Base-by-base conservation (phyloP, 2,888 invertebrate species). In the Ophion costatus region DNA sequence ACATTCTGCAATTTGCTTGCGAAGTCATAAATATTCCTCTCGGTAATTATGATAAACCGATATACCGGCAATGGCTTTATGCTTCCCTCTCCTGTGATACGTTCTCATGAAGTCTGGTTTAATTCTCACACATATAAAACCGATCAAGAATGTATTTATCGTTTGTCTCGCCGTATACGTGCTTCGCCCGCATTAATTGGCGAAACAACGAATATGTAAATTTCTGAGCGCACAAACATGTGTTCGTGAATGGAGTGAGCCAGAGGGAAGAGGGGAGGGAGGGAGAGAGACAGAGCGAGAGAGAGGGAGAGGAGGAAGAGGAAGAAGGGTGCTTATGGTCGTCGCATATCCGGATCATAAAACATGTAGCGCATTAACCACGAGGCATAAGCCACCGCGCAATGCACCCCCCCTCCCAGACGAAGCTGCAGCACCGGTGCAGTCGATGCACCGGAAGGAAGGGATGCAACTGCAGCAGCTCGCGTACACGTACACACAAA, bases 321-420 rank as follows among this genome's bases (percentile, higher is more conserved):
- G 67, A 42, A 45, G 59, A 73, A 77, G 76, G 69, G 24, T 45
- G 74, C 77, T 76, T 71, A 80, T 61, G 80, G 80, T 85, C 84
- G 75, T 83, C 79, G 85, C 82, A 82, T 80, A 69, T 82, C 80
- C 87, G 85, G 83, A 85, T 86, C 87, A 85, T 87, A 87, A 87
- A 87, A 84, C 84, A 87, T 79, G 85, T 84, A 83, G 84, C 82
- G 83, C 87, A 87, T 88, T 87, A 88, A 85, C 84, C 81, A 73
- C 79, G 77, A 83, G 80, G 83, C 81, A 84, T 82, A 84, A 86
- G 85, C 82, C 84, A 82, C 80, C 84, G 83, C 82, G 83, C 83
- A 87, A 80, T 84, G 61, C 82, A 67, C 75, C 78, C 79, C 83
- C 75, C 42, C 71, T 70, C 51, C 56, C 64, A 56, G 56, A 17